Evolutionary conservation across 2,113 vertebrate genomes (phyloP).

Genomic region (Rhipidura dahli): DNA sequence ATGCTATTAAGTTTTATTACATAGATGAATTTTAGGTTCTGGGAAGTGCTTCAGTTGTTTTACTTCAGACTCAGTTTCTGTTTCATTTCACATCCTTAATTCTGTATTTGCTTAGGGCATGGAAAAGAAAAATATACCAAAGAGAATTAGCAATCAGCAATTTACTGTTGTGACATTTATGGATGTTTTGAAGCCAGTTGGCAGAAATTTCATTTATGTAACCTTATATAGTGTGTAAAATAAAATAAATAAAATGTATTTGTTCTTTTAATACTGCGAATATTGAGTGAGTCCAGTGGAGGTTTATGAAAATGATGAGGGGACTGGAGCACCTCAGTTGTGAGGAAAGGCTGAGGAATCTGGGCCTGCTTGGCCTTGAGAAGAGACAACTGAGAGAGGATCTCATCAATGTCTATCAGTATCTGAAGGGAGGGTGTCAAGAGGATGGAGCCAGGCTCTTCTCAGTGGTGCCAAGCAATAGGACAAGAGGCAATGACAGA

Average conservation of each 20-base stretch:
- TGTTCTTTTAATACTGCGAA: neutral
- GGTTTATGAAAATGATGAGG: neutral
- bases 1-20: neutral
- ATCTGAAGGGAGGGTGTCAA: neutral
- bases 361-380: neutral
- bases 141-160: neutral
- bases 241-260: neutral
- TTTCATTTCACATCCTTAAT: neutral
- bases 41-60: neutral
- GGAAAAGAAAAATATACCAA: neutral
- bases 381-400: neutral
- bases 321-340: neutral
- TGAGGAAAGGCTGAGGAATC: neutral
- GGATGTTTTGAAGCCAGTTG: neutral
- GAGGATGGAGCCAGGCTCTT: neutral
- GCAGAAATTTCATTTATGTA: neutral
- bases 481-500: neutral
- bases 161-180: neutral
- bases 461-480: neutral
- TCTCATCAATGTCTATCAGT: neutral
- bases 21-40: neutral
- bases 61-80: neutral
- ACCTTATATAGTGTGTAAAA: neutral
- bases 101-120: neutral
- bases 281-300: fast-evolving